Percentiles rank a stretch among this genome's conserved stretches.
These are phyloP conservation scores for Scaptodrosophila lebanonensis DNA, from an alignment of 1,140 invertebrate species.

Conservation along the genomic window DNA sequence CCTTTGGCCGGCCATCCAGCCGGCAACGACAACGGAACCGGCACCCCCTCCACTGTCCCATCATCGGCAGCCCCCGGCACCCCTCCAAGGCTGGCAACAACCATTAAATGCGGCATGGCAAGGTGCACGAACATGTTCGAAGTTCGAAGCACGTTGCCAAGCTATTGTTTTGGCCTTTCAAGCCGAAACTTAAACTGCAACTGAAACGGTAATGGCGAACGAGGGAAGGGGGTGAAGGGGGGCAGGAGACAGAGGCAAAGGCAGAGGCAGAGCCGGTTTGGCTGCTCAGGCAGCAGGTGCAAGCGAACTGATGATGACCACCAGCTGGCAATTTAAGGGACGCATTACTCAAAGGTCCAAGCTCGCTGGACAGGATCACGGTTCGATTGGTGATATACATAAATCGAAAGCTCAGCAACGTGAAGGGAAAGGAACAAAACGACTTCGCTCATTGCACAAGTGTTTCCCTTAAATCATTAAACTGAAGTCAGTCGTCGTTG, in stretches of 20 bases:
- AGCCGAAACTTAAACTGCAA: constrained; percentile 38
- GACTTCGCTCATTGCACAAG: no score
- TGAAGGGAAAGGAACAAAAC: no score
- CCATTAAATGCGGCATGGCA: no score
- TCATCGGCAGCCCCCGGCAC: not conserved
- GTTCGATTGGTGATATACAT: no score
- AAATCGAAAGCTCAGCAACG: no score
- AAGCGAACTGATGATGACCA: constrained; percentile 11
- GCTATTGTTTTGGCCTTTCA: constrained; percentile 50
- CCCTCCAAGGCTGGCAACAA: constrained; percentile 2
- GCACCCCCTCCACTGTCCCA: not conserved
- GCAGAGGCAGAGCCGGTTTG: constrained; percentile 8
- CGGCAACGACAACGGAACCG: constrained; percentile 1
- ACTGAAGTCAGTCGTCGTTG: no score
- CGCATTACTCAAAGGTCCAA: constrained; percentile 35
- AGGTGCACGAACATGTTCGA: constrained; percentile 51
- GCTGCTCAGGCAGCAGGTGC: constrained; percentile 4
- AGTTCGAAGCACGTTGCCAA: constrained; percentile 58
- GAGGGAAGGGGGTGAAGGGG: not conserved
- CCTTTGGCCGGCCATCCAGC: constrained; percentile 50
- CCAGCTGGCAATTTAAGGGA: constrained; percentile 37
- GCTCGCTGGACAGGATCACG: no score
- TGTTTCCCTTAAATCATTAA: no score
- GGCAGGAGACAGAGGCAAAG: constrained; percentile 5
- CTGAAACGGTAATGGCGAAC: constrained; percentile 7